These are phyloP conservation scores for Platypus cylindrus DNA, from an alignment of 2,888 invertebrate genomes.

Conservation along the genomic window DNA sequence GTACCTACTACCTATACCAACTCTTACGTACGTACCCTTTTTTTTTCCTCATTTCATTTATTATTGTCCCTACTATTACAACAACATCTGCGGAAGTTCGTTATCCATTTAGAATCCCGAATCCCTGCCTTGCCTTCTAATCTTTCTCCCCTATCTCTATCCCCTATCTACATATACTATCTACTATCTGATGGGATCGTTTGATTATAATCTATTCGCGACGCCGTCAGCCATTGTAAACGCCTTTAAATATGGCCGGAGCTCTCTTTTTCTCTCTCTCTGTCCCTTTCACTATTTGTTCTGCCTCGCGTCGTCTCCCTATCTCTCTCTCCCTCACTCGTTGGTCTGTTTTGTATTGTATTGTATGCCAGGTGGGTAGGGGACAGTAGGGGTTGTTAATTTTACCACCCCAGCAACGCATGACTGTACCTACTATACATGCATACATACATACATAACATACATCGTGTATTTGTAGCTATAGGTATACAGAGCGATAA, in stretches of 20 bases:
- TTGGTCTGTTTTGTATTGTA: too few relatives aligned
- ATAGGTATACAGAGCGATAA: conserved; percentile 14
- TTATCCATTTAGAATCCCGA: too few relatives aligned
- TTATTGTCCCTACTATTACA: too few relatives aligned
- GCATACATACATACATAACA: too few relatives aligned
- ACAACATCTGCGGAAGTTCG: conserved; percentile 1
- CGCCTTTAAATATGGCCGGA: conserved; percentile 32
- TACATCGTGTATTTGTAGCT: too few relatives aligned
- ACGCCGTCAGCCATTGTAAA: conserved; percentile 33
- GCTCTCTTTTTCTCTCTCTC: too few relatives aligned
- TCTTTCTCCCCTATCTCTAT: too few relatives aligned
- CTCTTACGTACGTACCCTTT: not conserved
- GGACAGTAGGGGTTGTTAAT: conserved; percentile 9
- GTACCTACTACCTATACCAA: too few relatives aligned
- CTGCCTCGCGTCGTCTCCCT: too few relatives aligned
- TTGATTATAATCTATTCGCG: conserved; percentile 25
- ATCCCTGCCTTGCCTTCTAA: too few relatives aligned
- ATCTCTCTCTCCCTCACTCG: too few relatives aligned
- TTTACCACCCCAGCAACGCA: conserved; percentile 13
- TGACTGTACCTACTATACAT: conserved; percentile 7
- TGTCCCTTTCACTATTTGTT: not conserved
- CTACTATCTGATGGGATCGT: conserved; percentile 33
- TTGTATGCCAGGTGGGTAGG: conserved; percentile 14
- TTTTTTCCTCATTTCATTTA: not conserved
- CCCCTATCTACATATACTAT: conserved; percentile 29